These are phyloP conservation scores for Stenodema calcarata DNA, from an alignment of 2,888 invertebrate genomes.

Conservation along the genomic window DNA sequence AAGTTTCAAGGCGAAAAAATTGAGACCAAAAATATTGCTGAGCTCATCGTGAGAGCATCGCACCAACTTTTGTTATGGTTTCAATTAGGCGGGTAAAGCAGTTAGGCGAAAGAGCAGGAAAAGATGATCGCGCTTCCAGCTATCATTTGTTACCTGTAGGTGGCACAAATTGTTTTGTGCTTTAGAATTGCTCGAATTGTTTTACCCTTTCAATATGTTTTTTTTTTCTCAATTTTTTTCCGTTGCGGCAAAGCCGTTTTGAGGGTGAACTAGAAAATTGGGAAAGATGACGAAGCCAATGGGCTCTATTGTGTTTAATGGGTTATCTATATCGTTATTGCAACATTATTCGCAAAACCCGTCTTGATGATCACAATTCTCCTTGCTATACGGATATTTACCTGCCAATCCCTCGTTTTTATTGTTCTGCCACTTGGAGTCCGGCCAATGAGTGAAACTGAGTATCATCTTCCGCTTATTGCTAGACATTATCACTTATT, in stretches of 20 bases:
- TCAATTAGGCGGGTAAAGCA: not conserved
- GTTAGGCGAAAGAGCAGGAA: not conserved
- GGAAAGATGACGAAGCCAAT: not conserved
- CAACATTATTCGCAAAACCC: too few species aligned
- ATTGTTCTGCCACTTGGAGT: too few species aligned
- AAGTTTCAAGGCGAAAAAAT: not conserved
- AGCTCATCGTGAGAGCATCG: not conserved
- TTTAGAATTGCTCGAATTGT: not conserved
- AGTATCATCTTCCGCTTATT: too few species aligned
- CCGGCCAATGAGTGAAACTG: too few species aligned
- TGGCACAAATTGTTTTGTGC: not conserved
- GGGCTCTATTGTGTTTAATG: too few species aligned
- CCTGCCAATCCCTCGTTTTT: too few species aligned
- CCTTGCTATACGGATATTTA: too few species aligned
- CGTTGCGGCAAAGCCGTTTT: not conserved
- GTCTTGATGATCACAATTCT: too few species aligned
- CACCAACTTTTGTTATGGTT: not conserved
- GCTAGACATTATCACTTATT: too few species aligned
- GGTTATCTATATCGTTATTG: too few species aligned
- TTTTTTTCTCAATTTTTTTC: not conserved
- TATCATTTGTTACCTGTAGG: not conserved
- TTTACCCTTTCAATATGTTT: not conserved
- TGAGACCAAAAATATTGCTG: constrained; percentile 14
- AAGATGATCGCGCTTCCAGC: not conserved
- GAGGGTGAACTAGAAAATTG: not conserved